Conservation (phyloP, 2,888 invertebrate genomes). For the Xanthia togata region DNA sequence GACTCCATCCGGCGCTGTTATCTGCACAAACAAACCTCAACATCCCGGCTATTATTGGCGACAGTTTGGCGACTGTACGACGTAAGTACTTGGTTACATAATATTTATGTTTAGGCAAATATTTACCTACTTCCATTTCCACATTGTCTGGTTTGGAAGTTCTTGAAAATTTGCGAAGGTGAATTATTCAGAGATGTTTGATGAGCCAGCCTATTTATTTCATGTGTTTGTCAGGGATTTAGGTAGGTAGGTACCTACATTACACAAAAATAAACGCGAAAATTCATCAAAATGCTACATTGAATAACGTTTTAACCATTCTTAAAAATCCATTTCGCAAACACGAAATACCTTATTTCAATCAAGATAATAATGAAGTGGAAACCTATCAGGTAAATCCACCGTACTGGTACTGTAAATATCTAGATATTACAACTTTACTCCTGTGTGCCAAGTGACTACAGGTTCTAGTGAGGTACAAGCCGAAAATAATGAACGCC, state of each 20-base stretch:
- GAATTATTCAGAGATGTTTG: constrained; percentile 8
- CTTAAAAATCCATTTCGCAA: not conserved
- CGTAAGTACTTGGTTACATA: constrained; percentile 55
- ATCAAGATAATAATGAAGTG: too few relatives aligned
- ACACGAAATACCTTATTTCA: not conserved
- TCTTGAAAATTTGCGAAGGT: constrained; percentile 6
- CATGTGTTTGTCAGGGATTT: not conserved
- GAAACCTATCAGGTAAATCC: not conserved
- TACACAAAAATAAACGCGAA: not conserved
- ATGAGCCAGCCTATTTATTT: not conserved
- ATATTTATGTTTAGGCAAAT: constrained; percentile 48
- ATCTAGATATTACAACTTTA: constrained; percentile 1
- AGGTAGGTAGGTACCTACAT: not conserved
- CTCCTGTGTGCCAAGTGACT: not conserved
- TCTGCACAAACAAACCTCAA: constrained; percentile 78
- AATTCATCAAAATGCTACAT: not conserved
- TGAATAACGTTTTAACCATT: not conserved
- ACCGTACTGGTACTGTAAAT: not conserved
- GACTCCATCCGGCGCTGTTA: constrained; percentile 73
- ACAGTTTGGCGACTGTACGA: constrained; percentile 65
- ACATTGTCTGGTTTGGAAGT: constrained; percentile 3
- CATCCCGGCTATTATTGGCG: constrained; percentile 70
- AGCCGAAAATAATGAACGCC: constrained; percentile 35
- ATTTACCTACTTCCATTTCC: constrained; percentile 25
- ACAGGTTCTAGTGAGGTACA: not conserved